phyloP scores from a whole-genome alignment of 2,888 invertebrate genomes.

The Eupeodes latifasciatus region DNA sequence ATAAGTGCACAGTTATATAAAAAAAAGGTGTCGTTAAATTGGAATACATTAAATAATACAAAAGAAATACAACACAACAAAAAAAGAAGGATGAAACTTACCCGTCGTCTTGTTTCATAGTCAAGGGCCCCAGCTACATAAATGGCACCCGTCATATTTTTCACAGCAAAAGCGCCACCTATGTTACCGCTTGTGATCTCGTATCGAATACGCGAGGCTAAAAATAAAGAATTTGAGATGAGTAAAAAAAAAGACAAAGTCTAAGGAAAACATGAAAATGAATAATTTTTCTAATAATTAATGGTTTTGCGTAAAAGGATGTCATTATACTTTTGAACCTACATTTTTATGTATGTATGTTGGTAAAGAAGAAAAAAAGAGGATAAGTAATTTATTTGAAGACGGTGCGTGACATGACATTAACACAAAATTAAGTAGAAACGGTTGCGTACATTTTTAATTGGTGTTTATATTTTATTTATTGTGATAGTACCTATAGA shows the following conservation, averaged over 20 bases:
- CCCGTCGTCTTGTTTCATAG: conserved; percentile 97
- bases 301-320: not conserved
- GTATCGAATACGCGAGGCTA: conserved; percentile 99
- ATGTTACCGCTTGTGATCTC: conserved; percentile 99
- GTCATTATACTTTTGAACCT: not conserved
- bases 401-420: not conserved
- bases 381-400: not conserved
- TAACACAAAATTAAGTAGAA: conserved; percentile 6
- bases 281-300: conserved; percentile 40
- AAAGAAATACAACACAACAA: conserved; percentile 1
- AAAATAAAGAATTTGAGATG: conserved; percentile 78
- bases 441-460: not conserved
- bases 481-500: not conserved
- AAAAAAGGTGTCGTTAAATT: conserved; percentile 19
- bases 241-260: not conserved
- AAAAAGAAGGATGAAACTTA: conserved; percentile 86
- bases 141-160: conserved; percentile 99
- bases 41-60: conserved; percentile 13
- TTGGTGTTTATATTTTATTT: not conserved
- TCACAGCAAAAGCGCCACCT: conserved; percentile 98
- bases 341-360: too few relatives aligned
- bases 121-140: conserved; percentile 98
- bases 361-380: not conserved
- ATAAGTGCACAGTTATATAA: conserved; percentile 5
- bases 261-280: conserved; percentile 12